phyloP scores from a whole-genome alignment of 2,888 invertebrate genomes.

The Temnothorax rugatulus region DNA sequence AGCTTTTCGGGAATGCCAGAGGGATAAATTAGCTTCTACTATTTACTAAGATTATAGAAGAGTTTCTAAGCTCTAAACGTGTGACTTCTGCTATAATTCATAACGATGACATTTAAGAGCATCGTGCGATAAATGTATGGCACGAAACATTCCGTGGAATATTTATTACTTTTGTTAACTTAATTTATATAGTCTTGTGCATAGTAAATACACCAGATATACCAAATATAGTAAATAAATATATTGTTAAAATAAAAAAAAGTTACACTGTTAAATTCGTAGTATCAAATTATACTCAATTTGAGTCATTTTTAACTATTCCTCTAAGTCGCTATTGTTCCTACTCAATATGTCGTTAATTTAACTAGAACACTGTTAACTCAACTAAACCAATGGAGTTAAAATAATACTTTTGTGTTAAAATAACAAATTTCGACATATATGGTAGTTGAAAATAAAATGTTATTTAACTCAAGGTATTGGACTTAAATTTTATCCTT shows the following conservation, averaged over 20 bases:
- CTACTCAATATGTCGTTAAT: no score
- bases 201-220: neutral
- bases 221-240: neutral
- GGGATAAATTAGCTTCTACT: conserved; percentile 5
- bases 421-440: no score
- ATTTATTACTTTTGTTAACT: neutral
- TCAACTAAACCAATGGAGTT: no score
- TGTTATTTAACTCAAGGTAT: no score
- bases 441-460: no score
- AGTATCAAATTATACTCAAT: no score
- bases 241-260: neutral
- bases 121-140: neutral
- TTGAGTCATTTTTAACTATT: no score
- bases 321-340: no score
- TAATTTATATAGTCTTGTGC: neutral
- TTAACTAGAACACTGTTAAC: no score
- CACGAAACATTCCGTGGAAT: neutral
- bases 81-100: neutral
- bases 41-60: neutral
- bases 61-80: neutral
- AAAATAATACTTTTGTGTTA: no score
- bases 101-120: neutral
- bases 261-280: no score
- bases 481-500: no score
- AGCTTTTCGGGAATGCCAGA: neutral